phyloP scores from a whole-genome alignment of 2,888 invertebrate genomes.

The Drosophila mimetica region DNA sequence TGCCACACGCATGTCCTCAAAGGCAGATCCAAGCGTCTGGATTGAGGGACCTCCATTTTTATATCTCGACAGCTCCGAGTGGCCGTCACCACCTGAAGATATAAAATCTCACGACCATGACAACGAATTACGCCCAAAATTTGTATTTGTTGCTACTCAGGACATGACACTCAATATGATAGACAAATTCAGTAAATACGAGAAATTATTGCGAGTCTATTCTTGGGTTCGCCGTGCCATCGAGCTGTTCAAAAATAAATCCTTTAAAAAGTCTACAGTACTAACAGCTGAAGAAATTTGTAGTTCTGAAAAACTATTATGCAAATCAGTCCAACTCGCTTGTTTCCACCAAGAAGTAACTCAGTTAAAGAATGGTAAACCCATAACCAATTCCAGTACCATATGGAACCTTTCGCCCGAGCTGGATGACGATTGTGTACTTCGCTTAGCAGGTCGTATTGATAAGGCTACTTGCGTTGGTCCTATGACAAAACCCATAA shows the following conservation, averaged over 20 bases:
- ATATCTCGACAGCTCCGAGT: background rate
- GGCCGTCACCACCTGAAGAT: background rate
- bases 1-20: background rate
- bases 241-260: background rate
- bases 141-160: background rate
- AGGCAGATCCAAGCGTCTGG: background rate
- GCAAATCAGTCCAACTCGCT: background rate
- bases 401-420: background rate
- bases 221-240: constrained; percentile 1
- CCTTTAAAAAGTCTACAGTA: background rate
- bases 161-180: background rate
- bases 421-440: no score
- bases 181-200: background rate
- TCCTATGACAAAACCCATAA: no score
- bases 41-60: background rate
- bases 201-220: background rate
- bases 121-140: background rate
- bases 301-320: constrained; percentile 1
- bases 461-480: no score
- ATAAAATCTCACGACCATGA: background rate
- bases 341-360: no score
- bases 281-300: background rate
- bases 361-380: no score
- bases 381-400: background rate
- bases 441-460: no score